Conservation (phyloP, 2,888 invertebrate species). For the Tetragnatha montana region DNA sequence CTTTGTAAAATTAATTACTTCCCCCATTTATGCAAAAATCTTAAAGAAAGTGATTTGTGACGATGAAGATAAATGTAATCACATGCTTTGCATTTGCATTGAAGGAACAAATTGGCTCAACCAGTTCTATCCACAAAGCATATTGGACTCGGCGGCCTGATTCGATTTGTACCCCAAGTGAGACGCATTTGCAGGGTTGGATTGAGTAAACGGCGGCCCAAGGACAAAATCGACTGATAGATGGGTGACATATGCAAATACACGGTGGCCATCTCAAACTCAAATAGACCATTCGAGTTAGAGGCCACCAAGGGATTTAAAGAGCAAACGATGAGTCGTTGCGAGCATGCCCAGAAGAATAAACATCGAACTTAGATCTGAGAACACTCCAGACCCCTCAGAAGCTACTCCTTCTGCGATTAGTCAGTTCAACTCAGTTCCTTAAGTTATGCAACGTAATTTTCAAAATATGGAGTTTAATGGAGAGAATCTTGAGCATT, state of each 20-base stretch:
- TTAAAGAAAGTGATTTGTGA: background rate
- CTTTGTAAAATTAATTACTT: conserved; percentile 8
- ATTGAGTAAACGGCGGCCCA: background rate
- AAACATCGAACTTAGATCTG: background rate
- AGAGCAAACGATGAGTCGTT: background rate
- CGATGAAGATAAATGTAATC: no score
- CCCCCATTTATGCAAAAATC: background rate
- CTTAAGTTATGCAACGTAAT: no score
- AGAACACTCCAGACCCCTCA: background rate
- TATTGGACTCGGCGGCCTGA: background rate
- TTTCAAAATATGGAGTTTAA: no score
- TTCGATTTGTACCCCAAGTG: background rate
- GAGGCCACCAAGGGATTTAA: background rate
- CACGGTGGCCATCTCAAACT: background rate
- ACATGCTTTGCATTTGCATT: no score
- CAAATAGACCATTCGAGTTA: background rate
- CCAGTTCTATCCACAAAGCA: no score
- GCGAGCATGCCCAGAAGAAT: background rate
- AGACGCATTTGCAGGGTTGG: background rate
- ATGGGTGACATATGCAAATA: background rate
- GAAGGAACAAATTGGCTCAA: no score
- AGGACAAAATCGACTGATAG: background rate
- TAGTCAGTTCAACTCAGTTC: no score
- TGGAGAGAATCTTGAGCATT: no score
- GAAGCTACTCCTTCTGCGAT: no score